A percentile compares a stretch with the other conserved stretches of the same genome.
Evolutionary conservation across 2,888 invertebrate genomes (phyloP).

Genomic region (Orthonychiurus folsomi): DNA sequence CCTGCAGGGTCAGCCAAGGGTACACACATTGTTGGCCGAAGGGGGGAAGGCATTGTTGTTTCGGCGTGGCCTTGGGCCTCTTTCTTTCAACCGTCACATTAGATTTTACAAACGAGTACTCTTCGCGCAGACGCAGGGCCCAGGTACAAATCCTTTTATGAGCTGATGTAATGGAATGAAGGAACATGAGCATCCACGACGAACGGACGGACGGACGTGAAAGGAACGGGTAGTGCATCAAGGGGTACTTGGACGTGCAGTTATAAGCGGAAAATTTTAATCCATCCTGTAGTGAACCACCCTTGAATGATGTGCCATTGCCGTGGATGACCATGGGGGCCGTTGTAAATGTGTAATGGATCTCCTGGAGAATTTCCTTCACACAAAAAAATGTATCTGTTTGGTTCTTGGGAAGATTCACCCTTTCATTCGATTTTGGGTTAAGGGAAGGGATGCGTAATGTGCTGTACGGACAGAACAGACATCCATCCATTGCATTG

Average conservation of each 20-base stretch:
- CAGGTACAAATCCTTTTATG: neutral
- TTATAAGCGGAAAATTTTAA: neutral
- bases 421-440: neutral
- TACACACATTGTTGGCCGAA: neutral
- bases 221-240: neutral
- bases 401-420: neutral
- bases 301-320: neutral
- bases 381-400: neutral
- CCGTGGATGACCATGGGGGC: neutral
- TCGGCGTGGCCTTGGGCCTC: neutral
- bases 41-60: neutral
- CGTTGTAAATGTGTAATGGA: neutral
- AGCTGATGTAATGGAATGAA: neutral
- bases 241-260: neutral
- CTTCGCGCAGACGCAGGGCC: neutral
- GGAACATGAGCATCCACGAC: neutral
- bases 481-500: neutral
- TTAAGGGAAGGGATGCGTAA: neutral
- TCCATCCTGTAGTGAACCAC: neutral
- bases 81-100: conserved; percentile 1
- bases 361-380: neutral
- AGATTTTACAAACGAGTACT: neutral
- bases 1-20: neutral
- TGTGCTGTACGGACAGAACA: neutral
- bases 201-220: neutral